Base-by-base conservation (phyloP, 2,113 vertebrate species). In the Istiophorus platypterus region DNA sequence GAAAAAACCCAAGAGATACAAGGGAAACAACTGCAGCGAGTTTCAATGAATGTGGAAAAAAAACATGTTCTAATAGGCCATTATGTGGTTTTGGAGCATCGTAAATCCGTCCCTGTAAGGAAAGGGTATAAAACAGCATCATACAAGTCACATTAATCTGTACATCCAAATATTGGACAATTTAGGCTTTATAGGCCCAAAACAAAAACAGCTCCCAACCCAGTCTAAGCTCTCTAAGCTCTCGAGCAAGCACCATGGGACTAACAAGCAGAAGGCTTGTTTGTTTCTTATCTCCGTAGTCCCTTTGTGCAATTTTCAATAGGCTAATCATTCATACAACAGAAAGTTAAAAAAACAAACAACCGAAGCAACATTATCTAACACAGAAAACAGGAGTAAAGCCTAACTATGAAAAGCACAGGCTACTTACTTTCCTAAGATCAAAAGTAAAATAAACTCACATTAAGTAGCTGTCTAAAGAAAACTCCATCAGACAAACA, bases 401-500 rank as follows among this genome's bases (percentile, higher is more conserved):
- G 41, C 41, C 41, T 14, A 2, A 42, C 41, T 42, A 13, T 42
- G 2, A 42, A 42, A 42, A 42, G 41, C 41, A 42, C 41, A 42
- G 41, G 41, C 41, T 42, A 12, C 41, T 42, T 12, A 42, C 41
- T 42, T 42, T 13, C 11, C 14, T 13, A 13, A 13, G 41, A 9
- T 42, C 41, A 42, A 42, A 42, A 42, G 12, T 13, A 42, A 42
- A 42, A 42, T 14, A 42, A 42, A 42, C 11, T 42, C 11, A 42
- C 41, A 42, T 42, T 42, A 42, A 34, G 17, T 17, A 20, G 47
- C 47, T 2, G 12, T 12, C 10, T n/a, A 11, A 54, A 3, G n/a
- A 54, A 82, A 85, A 79, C 56, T 69, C 13, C 27, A 51, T 26
- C 37, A 29, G 41, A 62, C 52, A 56, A 72, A 64, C 57, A 76